Evolutionary conservation across 2,797 vertebrate genomes (phyloP).

Genomic region (Crypturellus tataupa): DNA sequence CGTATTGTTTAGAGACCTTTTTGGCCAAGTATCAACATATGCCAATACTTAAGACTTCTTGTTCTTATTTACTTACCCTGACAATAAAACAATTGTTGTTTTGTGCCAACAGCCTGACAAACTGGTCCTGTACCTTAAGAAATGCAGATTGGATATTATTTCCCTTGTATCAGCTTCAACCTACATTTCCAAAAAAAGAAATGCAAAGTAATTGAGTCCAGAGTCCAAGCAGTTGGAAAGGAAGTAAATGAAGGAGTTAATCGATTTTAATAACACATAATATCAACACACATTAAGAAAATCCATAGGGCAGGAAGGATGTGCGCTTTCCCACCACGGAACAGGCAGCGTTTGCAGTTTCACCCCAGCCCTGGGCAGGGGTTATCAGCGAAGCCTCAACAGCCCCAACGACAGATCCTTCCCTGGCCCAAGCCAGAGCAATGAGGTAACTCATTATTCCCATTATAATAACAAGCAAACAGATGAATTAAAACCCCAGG

Average conservation of each 20-base stretch:
- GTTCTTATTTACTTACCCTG: conserved; percentile 75
- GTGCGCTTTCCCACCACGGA: background rate
- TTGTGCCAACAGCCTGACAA: conserved; percentile 76
- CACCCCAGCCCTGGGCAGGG: background rate
- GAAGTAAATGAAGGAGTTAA: conserved; percentile 65
- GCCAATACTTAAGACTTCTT: conserved; percentile 78
- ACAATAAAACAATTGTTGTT: conserved; percentile 79
- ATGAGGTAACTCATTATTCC: background rate
- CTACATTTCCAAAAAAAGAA: background rate
- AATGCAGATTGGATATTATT: conserved; percentile 55
- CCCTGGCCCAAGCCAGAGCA: background rate
- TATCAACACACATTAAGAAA: conserved; percentile 36
- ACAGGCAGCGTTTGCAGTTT: background rate
- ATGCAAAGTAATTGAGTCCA: conserved; percentile 64
- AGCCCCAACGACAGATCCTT: background rate
- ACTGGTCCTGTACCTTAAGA: conserved; percentile 62
- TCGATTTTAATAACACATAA: conserved; percentile 60
- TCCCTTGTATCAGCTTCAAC: conserved; percentile 33
- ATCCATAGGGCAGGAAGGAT: background rate
- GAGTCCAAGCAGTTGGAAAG: conserved; percentile 5
- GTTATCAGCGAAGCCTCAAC: background rate
- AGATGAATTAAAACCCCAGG: background rate
- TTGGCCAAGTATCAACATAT: conserved; percentile 75
- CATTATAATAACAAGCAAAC: background rate
- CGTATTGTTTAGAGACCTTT: conserved; percentile 72